phyloP scores from a whole-genome alignment of 2,888 invertebrate genomes.

The Neoitamus cyanurus region DNA sequence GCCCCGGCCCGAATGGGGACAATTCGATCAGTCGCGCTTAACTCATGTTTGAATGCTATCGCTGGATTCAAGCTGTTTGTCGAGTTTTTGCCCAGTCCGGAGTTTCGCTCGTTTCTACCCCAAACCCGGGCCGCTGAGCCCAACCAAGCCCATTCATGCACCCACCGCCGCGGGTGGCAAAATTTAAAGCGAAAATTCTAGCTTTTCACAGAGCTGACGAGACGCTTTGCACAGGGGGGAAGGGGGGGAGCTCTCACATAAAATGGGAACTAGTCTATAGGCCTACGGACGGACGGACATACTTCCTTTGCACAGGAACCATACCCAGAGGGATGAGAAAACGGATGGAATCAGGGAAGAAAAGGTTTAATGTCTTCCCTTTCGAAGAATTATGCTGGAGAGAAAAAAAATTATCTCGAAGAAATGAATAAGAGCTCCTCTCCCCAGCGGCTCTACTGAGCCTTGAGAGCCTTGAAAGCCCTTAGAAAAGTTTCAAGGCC shows the following conservation, averaged over 20 bases:
- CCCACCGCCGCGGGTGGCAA: neutral
- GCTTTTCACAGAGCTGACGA: neutral
- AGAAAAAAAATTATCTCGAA: neutral
- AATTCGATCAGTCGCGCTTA: constrained; percentile 19
- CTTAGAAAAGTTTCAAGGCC: neutral
- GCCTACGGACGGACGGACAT: neutral
- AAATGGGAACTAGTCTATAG: neutral
- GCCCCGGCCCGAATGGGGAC: neutral
- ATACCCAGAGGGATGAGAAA: neutral
- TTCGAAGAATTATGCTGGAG: neutral
- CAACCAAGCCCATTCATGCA: neutral
- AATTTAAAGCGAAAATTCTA: neutral
- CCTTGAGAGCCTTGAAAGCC: neutral
- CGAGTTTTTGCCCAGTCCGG: neutral
- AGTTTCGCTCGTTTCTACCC: neutral
- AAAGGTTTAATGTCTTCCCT: constrained; percentile 1
- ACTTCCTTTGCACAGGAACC: neutral
- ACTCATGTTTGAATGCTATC: constrained; percentile 14
- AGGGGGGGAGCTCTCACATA: neutral
- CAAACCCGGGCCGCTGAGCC: neutral
- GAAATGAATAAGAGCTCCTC: neutral
- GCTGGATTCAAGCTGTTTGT: neutral
- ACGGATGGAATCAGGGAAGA: neutral
- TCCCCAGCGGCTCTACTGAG: neutral
- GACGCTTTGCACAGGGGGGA: neutral